Evolutionary conservation across 2,113 vertebrate species (phyloP), one percentile per base, ranked within the genome.

Genomic region (Pampusana beccarii): DNA sequence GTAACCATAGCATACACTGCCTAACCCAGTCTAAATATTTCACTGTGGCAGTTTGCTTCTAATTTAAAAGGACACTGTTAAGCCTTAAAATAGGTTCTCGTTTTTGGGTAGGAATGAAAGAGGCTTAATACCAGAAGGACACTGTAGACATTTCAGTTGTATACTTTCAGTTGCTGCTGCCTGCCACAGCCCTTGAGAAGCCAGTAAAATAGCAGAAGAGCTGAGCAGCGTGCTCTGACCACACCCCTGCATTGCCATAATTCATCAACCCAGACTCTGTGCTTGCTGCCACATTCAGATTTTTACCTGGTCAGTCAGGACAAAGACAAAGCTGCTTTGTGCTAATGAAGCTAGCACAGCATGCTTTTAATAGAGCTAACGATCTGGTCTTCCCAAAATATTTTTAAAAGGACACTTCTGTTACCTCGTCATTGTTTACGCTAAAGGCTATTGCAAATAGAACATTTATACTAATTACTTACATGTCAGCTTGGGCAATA

Each of bases 261-360:
- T 92, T 93, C 89, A 89, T 81, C 62, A 72, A 90, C 29, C 0
- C 0, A 74, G 56, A 29, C n/a, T 58, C 58, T 70, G 36, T 74
- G 91, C 92, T 78, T 64, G 75, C 92, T 95, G 57, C 86, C 93
- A 93, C 77, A 19, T 78, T 65, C 31, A 2, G 44, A 17, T 92
- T 92, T 92, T 61, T 33, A 96, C 80, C 66, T 85, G 73, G 80
- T 57, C 61, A 66, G 28, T 87, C 53, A 85, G 66, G 73, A 94
- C 86, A 93, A 95, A 94, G 92, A 87, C 92, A 96, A 92, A 74
- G 88, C 88, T 87, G 73, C 65, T 93, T 85, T 89, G 65, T 83
- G 67, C 28, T 69, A 40, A 17, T 48, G 66, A 82, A 86, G 28
- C 50, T 34, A 40, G 36, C 44, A 42, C 70, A 61, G 40, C 38